Evolutionary conservation across 2,113 vertebrate genomes (phyloP), one percentile per base, ranked within the genome.

Genomic region (Nematolebias whitei): DNA sequence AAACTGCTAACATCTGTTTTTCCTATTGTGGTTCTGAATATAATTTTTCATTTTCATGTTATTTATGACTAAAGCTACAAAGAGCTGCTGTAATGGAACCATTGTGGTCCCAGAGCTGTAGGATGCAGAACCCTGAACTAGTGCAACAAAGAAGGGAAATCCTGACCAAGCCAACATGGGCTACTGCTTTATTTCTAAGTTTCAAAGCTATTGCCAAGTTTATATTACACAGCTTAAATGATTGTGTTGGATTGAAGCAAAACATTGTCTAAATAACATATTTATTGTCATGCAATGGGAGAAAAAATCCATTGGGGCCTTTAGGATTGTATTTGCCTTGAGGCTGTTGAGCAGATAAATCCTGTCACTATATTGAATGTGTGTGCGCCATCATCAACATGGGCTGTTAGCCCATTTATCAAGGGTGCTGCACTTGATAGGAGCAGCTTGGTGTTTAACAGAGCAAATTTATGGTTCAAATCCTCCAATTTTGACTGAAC

Each of bases 401-500:
- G 1, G 40, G 20, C 57, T 44, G 67, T 62, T 44, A 53, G 24
- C 22, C n/a, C 19, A 55, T 51, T 39, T 39, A 32, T 74, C 47
- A 49, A 58, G 23, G 18, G 59, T 26, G 16, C 41, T 59, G 62
- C 51, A 12, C 55, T 59, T 16, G 3, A 39, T 64, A 68, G 61
- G 56, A 66, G 64, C 57, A 45, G 59, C 24, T 49, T 44, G 54
- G 1, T 56, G 76, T 51, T 54, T 49, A 59, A 44, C 1, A 26
- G 23, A 63, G 20, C 45, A 26, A 29, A 47, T 68, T 47, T 44
- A 58, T 12, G 15, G 49, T 1, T 68, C 66, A 60, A n/a, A 63
- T 48, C 50, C 26, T 44, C 63, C 53, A 26, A n/a, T 45, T 43
- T 29, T 38, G 16, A 14, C 59, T 2, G 8, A 35, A 43, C 19